Evolutionary conservation across 2,797 vertebrate genomes (phyloP).

Genomic region (Lacerta bilineata): DNA sequence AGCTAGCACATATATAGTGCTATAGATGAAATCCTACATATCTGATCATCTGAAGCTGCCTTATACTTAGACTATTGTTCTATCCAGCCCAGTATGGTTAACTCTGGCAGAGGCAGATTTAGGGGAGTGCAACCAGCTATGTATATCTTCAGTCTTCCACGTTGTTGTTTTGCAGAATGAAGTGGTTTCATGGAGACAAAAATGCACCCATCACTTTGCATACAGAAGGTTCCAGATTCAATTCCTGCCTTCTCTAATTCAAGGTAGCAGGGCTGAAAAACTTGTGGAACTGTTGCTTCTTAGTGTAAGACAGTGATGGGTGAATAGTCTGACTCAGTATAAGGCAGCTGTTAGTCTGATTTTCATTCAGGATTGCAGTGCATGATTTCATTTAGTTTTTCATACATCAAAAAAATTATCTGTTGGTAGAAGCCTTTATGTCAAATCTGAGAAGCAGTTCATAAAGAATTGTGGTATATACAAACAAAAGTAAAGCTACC

Average conservation of each 20-base stretch:
- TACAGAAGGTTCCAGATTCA: neutral
- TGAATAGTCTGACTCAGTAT: neutral
- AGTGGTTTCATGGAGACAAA: neutral
- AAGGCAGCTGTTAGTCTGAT: neutral
- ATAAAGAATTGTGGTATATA: neutral
- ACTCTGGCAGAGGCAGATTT: neutral
- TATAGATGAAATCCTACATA: neutral
- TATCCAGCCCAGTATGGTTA: neutral
- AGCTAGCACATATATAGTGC: neutral
- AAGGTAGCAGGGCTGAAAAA: neutral
- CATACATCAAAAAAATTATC: neutral
- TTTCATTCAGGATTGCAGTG: no score
- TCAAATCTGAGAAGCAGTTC: neutral
- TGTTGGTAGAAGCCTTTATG: neutral
- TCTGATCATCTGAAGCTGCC: neutral
- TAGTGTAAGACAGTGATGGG: neutral
- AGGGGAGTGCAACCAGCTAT: neutral
- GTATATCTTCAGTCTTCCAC: neutral
- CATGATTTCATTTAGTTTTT: neutral
- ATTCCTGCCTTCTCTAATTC: neutral
- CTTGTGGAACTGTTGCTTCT: neutral
- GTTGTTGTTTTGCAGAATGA: neutral
- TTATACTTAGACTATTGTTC: slow-evolving; percentile 7
- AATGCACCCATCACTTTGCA: neutral
- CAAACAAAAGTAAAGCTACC: neutral